These are phyloP conservation scores for Anagyrus pseudococci DNA, from an alignment of 2,888 invertebrate genomes.

Conservation along the genomic window DNA sequence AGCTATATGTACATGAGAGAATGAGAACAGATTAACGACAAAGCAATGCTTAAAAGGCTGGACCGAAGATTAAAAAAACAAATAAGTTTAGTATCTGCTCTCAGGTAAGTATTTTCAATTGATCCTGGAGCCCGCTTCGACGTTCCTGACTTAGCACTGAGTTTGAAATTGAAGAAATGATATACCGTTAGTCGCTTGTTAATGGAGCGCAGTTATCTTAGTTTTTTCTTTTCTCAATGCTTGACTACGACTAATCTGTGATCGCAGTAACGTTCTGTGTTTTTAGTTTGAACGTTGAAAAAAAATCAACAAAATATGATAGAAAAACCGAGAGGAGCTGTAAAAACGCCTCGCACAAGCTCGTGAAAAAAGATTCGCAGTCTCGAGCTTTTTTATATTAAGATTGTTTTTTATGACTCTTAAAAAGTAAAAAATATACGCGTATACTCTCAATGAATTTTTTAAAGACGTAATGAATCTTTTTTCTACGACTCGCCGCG, in stretches of 20 bases:
- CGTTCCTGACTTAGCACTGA: conserved; percentile 33
- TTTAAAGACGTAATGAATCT: conserved; percentile 25
- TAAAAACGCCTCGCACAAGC: conserved; percentile 13
- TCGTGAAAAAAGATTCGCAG: conserved; percentile 34
- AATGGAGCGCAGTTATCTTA: conserved; percentile 15
- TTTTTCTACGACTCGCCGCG: conserved; percentile 25
- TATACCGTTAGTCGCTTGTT: conserved; percentile 11
- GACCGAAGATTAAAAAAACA: conserved; percentile 6
- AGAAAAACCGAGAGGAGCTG: conserved; percentile 6
- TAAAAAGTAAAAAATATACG: conserved; percentile 19
- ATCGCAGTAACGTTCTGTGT: conserved; percentile 37
- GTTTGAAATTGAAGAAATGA: conserved; percentile 13
- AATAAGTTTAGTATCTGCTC: conserved; percentile 6
- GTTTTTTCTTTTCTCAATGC: conserved; percentile 24
- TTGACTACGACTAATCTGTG: conserved; percentile 41
- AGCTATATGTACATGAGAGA: background rate
- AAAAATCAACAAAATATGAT: conserved; percentile 9
- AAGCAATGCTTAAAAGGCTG: conserved; percentile 20
- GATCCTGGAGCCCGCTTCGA: conserved; percentile 26
- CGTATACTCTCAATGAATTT: conserved; percentile 16
- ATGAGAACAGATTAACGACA: background rate
- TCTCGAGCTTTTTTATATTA: conserved; percentile 27
- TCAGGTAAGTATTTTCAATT: conserved; percentile 34
- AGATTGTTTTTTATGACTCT: conserved; percentile 28
- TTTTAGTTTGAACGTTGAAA: conserved; percentile 7